Percentiles rank a stretch among this genome's conserved stretches.
These are phyloP conservation scores for Dolichoris vasculosae DNA, from an alignment of 1,140 invertebrate genomes.

Conservation along the genomic window DNA sequence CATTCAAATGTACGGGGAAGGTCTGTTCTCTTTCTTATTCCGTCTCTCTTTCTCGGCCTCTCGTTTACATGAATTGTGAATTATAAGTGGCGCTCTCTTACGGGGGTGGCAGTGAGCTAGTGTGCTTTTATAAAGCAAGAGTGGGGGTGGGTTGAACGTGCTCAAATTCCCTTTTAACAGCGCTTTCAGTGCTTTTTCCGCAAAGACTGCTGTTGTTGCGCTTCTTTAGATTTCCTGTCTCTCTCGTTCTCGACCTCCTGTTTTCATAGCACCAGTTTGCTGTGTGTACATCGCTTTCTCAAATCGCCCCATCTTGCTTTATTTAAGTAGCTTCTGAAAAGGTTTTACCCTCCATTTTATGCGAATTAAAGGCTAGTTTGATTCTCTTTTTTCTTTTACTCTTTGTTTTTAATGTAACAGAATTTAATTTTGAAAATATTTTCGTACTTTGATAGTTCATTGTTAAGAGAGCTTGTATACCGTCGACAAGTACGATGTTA, in stretches of 20 bases:
- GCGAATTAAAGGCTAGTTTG: constrained; percentile 13
- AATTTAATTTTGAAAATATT: constrained; percentile 10
- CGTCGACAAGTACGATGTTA: background rate
- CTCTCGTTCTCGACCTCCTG: background rate
- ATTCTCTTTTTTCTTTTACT: constrained; percentile 9
- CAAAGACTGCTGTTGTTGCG: constrained; percentile 8
- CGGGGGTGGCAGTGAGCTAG: background rate
- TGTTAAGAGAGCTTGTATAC: background rate
- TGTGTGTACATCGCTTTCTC: constrained; percentile 6
- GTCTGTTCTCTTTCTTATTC: too few relatives aligned
- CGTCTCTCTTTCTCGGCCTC: background rate
- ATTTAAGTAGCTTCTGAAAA: constrained; percentile 31
- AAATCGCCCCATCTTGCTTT: constrained; percentile 17
- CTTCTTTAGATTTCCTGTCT: background rate
- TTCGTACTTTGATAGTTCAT: background rate
- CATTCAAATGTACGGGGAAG: background rate
- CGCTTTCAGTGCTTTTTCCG: constrained; percentile 63
- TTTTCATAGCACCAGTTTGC: background rate
- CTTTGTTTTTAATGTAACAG: background rate
- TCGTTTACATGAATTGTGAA: constrained; percentile 62
- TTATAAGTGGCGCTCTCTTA: constrained; percentile 52
- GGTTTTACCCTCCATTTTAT: constrained; percentile 25
- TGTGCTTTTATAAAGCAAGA: background rate
- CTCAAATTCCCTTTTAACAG: constrained; percentile 63
- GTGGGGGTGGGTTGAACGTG: constrained; percentile 47